Conservation (phyloP, 2,888 invertebrate species). For the Agonopterix subpropinquella region DNA sequence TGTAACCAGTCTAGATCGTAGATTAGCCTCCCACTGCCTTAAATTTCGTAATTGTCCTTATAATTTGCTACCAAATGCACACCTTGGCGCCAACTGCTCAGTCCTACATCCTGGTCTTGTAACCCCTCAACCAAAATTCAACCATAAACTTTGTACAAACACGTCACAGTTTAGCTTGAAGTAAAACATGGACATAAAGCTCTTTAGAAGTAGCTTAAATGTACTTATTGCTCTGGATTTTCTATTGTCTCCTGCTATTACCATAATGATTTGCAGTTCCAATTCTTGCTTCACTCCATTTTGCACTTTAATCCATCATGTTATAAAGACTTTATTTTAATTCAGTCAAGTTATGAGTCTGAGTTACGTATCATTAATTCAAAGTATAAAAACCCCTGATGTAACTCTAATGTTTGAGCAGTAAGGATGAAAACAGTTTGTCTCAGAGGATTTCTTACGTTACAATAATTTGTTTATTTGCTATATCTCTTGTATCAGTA, state of each 20-base stretch:
- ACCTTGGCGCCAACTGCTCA: constrained; percentile 29
- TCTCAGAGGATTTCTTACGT: constrained; percentile 15
- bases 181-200: constrained; percentile 14
- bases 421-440: background rate
- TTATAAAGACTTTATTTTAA: too few relatives aligned
- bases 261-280: constrained; percentile 12
- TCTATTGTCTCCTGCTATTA: constrained; percentile 40
- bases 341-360: too few relatives aligned
- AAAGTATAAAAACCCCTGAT: too few relatives aligned
- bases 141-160: constrained; percentile 14
- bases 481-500: constrained; percentile 27
- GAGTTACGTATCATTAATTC: too few relatives aligned
- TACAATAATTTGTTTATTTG: constrained; percentile 52
- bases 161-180: constrained; percentile 3
- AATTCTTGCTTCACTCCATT: constrained; percentile 16
- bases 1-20: constrained; percentile 30
- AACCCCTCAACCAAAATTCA: constrained; percentile 11
- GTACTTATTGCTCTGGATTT: constrained; percentile 38
- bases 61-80: constrained; percentile 31
- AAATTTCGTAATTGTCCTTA: constrained; percentile 34
- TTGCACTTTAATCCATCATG: constrained; percentile 25
- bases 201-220: constrained; percentile 19
- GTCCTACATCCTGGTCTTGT: constrained; percentile 29
- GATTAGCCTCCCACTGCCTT: constrained; percentile 34
- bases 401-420: background rate